A percentile compares a stretch with the other conserved stretches of the same genome.
phyloP scores from a whole-genome alignment of 2,113 vertebrate genomes.

The Malurus melanocephalus region DNA sequence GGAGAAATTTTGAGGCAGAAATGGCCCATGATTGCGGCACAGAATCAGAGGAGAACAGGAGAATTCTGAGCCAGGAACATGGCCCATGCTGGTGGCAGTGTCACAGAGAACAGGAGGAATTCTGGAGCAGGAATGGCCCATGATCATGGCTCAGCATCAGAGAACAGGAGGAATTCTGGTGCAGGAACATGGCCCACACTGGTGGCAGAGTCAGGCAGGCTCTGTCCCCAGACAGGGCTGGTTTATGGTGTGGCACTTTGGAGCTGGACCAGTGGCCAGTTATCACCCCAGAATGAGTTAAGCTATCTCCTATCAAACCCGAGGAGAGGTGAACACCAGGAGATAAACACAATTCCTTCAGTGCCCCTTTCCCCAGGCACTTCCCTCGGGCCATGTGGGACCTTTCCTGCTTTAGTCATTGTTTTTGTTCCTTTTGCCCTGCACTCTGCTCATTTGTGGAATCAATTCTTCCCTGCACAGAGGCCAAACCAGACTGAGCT shows the following conservation, averaged over 20 bases:
- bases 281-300: not conserved
- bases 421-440: not conserved
- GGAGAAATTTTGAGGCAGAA: too few species aligned
- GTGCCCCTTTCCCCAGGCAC: not conserved
- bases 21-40: too few species aligned
- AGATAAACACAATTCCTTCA: not conserved
- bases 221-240: not conserved
- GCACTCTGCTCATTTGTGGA: not conserved
- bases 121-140: not conserved
- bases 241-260: not conserved
- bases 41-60: too few species aligned
- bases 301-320: not conserved
- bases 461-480: conserved; percentile 8
- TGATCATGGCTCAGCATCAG: too few species aligned
- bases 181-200: not conserved
- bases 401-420: not conserved
- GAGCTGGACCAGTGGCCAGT: not conserved
- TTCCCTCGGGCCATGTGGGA: fast-evolving
- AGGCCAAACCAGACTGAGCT: conserved; percentile 57
- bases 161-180: not conserved
- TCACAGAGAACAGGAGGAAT: too few species aligned
- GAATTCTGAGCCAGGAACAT: too few species aligned
- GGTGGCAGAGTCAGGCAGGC: not conserved
- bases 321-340: not conserved
- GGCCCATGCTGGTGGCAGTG: too few species aligned